Conservation (phyloP, 2,888 invertebrate species). For the Alloscopus bannaensis region DNA sequence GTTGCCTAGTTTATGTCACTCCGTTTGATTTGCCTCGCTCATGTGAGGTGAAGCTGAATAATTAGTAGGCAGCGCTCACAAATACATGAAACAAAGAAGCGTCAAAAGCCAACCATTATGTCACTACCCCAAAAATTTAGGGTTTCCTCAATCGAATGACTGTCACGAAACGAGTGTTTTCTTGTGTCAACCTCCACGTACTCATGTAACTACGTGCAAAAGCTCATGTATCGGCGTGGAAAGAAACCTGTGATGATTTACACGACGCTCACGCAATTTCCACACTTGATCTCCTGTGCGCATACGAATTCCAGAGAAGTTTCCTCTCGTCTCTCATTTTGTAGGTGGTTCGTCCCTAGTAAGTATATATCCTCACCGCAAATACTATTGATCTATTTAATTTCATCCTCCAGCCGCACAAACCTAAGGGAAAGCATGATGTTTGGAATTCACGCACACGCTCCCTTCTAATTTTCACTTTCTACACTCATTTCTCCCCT, state of each 20-base stretch:
- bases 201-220: too few relatives aligned
- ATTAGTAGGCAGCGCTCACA: constrained; percentile 15
- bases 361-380: too few relatives aligned
- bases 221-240: background rate
- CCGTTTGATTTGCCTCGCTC: too few relatives aligned
- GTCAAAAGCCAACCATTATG: background rate
- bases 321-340: background rate
- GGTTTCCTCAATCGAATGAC: too few relatives aligned
- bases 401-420: too few relatives aligned
- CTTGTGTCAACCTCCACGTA: too few relatives aligned
- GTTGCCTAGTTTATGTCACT: too few relatives aligned
- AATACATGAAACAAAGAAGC: background rate
- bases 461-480: constrained; percentile 44
- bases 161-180: too few relatives aligned
- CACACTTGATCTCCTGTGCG: constrained; percentile 38
- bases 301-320: constrained; percentile 24
- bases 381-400: too few relatives aligned
- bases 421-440: constrained; percentile 18
- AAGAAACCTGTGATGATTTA: background rate
- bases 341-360: background rate
- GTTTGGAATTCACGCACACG: constrained; percentile 29
- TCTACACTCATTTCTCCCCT: background rate
- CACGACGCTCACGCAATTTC: constrained; percentile 14
- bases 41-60: too few relatives aligned
- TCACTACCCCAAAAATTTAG: too few relatives aligned